Evolutionary conservation across 2,113 vertebrate genomes (phyloP), one percentile per base, ranked within the genome.

Genomic region (Chunga burmeisteri): DNA sequence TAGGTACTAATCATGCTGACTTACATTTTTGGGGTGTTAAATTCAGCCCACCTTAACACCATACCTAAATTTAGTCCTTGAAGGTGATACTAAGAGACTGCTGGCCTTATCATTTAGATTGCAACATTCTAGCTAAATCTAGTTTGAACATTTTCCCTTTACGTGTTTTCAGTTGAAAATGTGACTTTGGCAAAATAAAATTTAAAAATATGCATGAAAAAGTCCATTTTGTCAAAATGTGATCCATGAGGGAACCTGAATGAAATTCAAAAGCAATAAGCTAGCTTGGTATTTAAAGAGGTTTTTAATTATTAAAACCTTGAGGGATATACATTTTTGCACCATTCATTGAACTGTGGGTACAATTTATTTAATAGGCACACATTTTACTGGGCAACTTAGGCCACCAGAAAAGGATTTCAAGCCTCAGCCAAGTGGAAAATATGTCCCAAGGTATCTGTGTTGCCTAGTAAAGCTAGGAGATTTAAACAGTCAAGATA

Each of bases 341-440:
- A 72, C 84, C 93, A 96, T 94, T 89, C 84, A 82, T 91, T 96
- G 93, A 93, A 95, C 81, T 87, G 66, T 87, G 58, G 89, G 93
- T 84, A 81, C 91, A 85, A 94, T 97, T 96, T 85, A 91, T 96
- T 97, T 97, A 87, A 95, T 95, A 96, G 86, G 53, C 62, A 83
- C 49, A 87, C 88, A 85, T 97, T 95, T 95, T 93, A 82, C 66
- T 0, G 0, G 83, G 81, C 62, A 96, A 72, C 86, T 93, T 95
- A 72, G 0, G 1, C 91, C 91, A 95, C 53, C 71, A 96, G 73
- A 46, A 97, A 93, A 94, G 84, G 81, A 91, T 95, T 96, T 95
- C 94, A 94, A 94, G 78, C 86, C 86, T 87, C 95, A 96, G 91
- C 78, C 97, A 97, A 97, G 89, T 95, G 78, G 93, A 97, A 97